A percentile compares a stretch with the other conserved stretches of the same genome.
phyloP scores from a whole-genome alignment of 2,888 invertebrate species.

The Rapana venosa region DNA sequence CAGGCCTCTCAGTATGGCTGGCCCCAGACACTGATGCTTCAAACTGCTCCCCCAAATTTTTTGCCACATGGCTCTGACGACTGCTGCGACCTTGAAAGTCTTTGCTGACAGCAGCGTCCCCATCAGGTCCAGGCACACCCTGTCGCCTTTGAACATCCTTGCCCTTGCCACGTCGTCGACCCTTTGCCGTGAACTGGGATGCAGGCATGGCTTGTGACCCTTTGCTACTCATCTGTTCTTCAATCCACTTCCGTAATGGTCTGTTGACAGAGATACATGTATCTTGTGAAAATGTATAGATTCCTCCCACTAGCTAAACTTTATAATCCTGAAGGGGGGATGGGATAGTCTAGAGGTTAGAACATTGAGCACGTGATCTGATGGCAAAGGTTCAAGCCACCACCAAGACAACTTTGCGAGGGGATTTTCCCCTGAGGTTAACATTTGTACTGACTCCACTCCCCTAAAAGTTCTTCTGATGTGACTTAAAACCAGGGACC shows the following conservation, averaged over 20 bases:
- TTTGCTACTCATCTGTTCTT: conserved; percentile 27
- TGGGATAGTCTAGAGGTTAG: no score
- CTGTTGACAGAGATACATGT: conserved; percentile 41
- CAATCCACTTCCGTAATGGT: conserved; percentile 61
- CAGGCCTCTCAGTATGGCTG: not conserved
- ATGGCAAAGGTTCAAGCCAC: no score
- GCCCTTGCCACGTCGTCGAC: conserved; percentile 32
- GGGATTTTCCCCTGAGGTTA: no score
- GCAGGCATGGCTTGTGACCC: conserved; percentile 25
- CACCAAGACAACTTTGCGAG: no score
- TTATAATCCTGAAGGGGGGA: no score
- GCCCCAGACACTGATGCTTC: no score
- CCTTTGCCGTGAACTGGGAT: conserved; percentile 25
- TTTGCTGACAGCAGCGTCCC: not conserved
- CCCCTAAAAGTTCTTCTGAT: no score
- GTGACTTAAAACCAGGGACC: no score
- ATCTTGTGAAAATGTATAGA: no score
- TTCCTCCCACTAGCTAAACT: no score
- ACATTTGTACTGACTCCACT: no score
- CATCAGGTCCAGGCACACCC: conserved; percentile 3
- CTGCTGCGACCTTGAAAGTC: conserved; percentile 20
- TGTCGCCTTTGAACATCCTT: conserved; percentile 12
- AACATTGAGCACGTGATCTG: no score
- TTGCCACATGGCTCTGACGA: conserved; percentile 15
- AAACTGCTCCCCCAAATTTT: conserved; percentile 10